Evolutionary conservation across 2,113 vertebrate genomes (phyloP).

Genomic region (Pelmatolapia mariae): DNA sequence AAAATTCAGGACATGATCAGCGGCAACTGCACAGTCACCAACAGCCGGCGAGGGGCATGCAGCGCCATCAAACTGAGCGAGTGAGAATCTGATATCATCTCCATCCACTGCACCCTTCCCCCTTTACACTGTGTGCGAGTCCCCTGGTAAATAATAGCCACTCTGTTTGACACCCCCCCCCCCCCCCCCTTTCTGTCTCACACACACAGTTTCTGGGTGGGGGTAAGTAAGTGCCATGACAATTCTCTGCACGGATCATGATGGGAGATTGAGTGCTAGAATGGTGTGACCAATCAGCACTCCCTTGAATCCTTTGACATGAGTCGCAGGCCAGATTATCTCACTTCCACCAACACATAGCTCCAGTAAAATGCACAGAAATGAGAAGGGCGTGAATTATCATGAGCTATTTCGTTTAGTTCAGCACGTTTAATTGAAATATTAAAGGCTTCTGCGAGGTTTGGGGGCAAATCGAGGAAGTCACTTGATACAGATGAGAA

Average conservation of each 20-base stretch:
- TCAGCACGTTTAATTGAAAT: slow-evolving; percentile 25
- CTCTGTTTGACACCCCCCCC: slow-evolving; percentile 28
- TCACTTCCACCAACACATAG: slow-evolving; percentile 26
- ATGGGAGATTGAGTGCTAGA: slow-evolving; percentile 53
- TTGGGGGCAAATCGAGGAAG: not conserved
- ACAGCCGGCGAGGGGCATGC: not conserved
- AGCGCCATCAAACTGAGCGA: not conserved
- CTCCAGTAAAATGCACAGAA: not conserved
- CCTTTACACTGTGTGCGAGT: slow-evolving; percentile 3
- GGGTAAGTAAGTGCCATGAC: slow-evolving; percentile 59
- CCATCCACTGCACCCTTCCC: slow-evolving; percentile 9
- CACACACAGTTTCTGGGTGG: slow-evolving; percentile 8
- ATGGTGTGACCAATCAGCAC: slow-evolving; percentile 64
- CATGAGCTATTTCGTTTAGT: not conserved
- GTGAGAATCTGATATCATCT: slow-evolving; percentile 42
- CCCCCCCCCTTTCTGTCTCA: not conserved
- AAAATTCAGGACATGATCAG: not conserved
- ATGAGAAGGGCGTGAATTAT: not conserved
- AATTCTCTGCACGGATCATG: slow-evolving; percentile 56
- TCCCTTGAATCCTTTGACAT: slow-evolving; percentile 52
- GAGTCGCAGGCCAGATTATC: slow-evolving; percentile 38
- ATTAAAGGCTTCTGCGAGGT: not conserved
- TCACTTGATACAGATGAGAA: slow-evolving; percentile 19
- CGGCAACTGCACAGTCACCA: not conserved
- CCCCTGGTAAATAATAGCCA: slow-evolving; percentile 54